Percentiles rank a stretch among this genome's conserved stretches.
These are phyloP conservation scores for Sinocyclocheilus grahami DNA, from an alignment of 2,113 vertebrate species.

Conservation along the genomic window DNA sequence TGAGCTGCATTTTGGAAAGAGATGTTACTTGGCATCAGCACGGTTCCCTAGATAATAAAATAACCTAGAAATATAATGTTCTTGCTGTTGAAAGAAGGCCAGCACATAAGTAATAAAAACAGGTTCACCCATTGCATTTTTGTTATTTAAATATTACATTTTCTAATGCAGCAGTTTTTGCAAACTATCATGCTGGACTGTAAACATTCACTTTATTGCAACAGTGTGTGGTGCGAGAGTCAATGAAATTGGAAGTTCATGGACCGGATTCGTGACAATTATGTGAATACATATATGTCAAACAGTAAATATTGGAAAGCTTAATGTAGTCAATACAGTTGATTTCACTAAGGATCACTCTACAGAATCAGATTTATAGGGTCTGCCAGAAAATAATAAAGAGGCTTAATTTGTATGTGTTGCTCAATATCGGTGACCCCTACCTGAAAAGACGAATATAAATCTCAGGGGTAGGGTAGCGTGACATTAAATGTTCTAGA, in stretches of 20 bases:
- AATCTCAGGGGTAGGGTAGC: background rate
- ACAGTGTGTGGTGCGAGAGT: no score
- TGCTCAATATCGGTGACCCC: background rate
- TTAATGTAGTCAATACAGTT: background rate
- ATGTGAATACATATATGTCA: background rate
- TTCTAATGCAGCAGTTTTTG: background rate
- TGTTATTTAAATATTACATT: background rate
- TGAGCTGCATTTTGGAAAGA: conserved; percentile 25
- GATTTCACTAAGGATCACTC: background rate
- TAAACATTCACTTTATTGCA: background rate
- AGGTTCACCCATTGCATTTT: background rate
- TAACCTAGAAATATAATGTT: background rate
- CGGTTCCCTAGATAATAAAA: conserved; percentile 5
- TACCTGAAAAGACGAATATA: background rate
- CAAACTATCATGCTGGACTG: background rate
- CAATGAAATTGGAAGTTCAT: no score
- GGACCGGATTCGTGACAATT: no score
- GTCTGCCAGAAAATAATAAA: background rate
- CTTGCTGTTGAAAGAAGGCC: background rate
- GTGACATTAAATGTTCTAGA: background rate
- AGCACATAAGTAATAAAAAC: background rate
- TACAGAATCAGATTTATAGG: background rate
- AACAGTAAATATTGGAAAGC: background rate
- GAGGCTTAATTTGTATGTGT: background rate
- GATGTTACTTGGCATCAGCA: conserved; percentile 5